phyloP scores from a whole-genome alignment of 2,888 invertebrate genomes.

The Schizaphis graminum region DNA sequence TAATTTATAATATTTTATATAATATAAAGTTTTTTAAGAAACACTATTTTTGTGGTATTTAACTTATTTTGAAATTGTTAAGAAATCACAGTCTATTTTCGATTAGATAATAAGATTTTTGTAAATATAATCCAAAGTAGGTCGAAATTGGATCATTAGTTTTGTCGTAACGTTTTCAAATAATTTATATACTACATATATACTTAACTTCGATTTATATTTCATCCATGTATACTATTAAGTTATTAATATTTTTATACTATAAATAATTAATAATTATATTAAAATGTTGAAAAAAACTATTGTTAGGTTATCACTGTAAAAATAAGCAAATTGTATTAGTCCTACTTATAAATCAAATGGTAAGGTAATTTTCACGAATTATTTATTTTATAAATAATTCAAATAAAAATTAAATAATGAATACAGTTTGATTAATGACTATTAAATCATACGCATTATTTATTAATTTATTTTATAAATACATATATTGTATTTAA shows the following conservation, averaged over 20 bases:
- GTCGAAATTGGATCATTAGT: conserved; percentile 45
- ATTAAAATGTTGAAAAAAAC: neutral
- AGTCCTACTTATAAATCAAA: neutral
- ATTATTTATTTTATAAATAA: neutral
- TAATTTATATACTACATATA: neutral
- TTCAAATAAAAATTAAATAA: neutral
- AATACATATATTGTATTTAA: neutral
- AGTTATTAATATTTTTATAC: neutral
- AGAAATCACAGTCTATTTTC: neutral
- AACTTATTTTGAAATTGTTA: conserved; percentile 39
- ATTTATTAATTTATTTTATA: neutral
- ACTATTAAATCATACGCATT: neutral
- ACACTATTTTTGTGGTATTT: neutral
- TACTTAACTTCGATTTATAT: neutral
- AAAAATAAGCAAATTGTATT: neutral
- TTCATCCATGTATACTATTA: neutral
- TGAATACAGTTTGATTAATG: neutral
- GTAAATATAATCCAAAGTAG: conserved; percentile 20
- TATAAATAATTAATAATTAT: neutral
- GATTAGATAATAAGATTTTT: conserved; percentile 29
- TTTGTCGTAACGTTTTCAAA: conserved; percentile 36
- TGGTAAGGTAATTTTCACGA: neutral
- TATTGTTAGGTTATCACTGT: neutral
- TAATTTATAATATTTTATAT: neutral
- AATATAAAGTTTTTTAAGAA: neutral